phyloP scores from a whole-genome alignment of 2,888 invertebrate genomes.

The Philereme vetulata region DNA sequence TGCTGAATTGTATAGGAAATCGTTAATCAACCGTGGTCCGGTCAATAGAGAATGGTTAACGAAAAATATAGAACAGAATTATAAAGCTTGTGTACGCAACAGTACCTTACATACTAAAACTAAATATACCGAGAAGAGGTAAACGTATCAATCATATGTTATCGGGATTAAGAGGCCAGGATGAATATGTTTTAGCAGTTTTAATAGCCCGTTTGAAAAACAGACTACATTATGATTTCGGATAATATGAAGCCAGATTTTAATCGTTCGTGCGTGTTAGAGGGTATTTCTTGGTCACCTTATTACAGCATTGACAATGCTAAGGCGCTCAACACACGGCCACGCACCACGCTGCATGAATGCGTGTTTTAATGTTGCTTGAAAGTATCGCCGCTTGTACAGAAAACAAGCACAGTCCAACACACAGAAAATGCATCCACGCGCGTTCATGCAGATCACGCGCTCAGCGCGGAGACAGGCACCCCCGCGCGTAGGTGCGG shows the following conservation, averaged over 20 bases:
- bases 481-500: too few species aligned
- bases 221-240: constrained; percentile 1
- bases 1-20: constrained; percentile 6
- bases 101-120: constrained; percentile 25
- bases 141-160: constrained; percentile 61
- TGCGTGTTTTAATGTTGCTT: too few species aligned
- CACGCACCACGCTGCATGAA: too few species aligned
- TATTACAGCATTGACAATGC: too few species aligned
- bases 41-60: constrained; percentile 9
- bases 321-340: too few species aligned
- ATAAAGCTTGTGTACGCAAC: constrained; percentile 41
- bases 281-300: too few species aligned
- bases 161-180: constrained; percentile 70
- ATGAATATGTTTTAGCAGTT: constrained; percentile 51
- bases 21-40: constrained; percentile 5
- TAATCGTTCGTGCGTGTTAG: too few species aligned
- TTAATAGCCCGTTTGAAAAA: constrained; percentile 41
- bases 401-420: too few species aligned
- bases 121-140: constrained; percentile 42
- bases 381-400: too few species aligned
- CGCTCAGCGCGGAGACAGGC: too few species aligned
- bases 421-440: too few species aligned
- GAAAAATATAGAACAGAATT: background rate
- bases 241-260: background rate
- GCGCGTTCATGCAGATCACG: too few species aligned